A percentile compares a stretch with the other conserved stretches of the same genome.
Conservation (phyloP, 2,797 vertebrate genomes). For the Tachyglossus aculeatus region DNA sequence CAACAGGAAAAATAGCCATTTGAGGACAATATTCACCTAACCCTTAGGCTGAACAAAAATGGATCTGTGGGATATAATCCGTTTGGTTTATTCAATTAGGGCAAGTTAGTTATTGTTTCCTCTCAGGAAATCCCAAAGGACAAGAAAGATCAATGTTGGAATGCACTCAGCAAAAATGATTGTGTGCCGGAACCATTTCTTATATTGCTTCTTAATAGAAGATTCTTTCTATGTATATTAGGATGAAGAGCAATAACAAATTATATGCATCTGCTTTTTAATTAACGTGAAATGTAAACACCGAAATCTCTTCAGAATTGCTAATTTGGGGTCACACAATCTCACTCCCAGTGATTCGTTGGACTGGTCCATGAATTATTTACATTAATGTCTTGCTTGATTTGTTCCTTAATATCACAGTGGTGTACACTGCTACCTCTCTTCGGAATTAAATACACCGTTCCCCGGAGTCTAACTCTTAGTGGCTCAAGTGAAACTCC, state of each 20-base stretch:
- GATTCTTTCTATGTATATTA: constrained; percentile 9
- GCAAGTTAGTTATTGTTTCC: constrained; percentile 43
- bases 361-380: not conserved
- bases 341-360: not conserved
- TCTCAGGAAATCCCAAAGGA: constrained; percentile 22
- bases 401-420: not conserved
- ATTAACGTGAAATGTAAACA: constrained; percentile 24
- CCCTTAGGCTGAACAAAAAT: constrained; percentile 23
- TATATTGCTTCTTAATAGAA: constrained; percentile 21
- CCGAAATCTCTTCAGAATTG: not conserved
- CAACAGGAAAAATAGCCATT: constrained; percentile 38
- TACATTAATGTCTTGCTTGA: not conserved
- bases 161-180: constrained; percentile 21
- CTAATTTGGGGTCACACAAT: not conserved
- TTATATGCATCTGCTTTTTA: constrained; percentile 31
- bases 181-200: constrained; percentile 31
- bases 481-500: not conserved
- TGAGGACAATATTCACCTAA: constrained; percentile 16
- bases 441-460: not conserved
- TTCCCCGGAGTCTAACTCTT: not conserved
- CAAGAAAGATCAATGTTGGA: constrained; percentile 49
- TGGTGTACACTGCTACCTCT: not conserved
- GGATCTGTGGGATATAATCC: constrained; percentile 18
- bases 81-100: constrained; percentile 33
- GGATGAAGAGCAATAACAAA: constrained; percentile 24